Conservation (phyloP, 1,140 invertebrate genomes). For the Rhynchophorus ferrugineus region DNA sequence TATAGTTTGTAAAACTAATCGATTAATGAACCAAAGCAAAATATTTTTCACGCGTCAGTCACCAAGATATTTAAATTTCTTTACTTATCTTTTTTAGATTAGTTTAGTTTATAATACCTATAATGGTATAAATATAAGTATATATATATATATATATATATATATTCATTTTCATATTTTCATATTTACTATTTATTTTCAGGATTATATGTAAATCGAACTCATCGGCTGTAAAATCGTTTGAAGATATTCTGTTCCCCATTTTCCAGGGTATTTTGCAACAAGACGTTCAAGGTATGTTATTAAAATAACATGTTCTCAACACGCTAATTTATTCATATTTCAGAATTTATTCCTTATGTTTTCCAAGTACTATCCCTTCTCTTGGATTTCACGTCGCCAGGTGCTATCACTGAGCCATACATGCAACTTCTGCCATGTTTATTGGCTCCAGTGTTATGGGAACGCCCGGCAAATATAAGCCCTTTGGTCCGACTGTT, state of each 20-base stretch:
- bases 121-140: no score
- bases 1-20: no score
- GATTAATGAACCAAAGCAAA: no score
- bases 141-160: no score
- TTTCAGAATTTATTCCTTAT: constrained; percentile 91
- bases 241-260: constrained; percentile 86
- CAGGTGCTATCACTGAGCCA: constrained; percentile 58
- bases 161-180: no score
- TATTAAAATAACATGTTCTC: constrained; percentile 19
- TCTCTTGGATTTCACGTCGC: constrained; percentile 66
- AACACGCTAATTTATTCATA: background rate
- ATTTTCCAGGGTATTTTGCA: constrained; percentile 89
- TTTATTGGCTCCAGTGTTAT: constrained; percentile 78
- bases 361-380: constrained; percentile 94
- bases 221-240: constrained; percentile 70
- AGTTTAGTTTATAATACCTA: no score
- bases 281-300: constrained; percentile 80
- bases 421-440: constrained; percentile 88
- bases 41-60: no score
- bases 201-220: constrained; percentile 80
- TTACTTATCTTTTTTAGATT: no score
- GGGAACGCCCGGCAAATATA: constrained; percentile 88
- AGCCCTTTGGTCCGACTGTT: constrained; percentile 83
- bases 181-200: no score
- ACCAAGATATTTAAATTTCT: no score